These are phyloP conservation scores for Mus spretus DNA, from an alignment of 2,797 vertebrate species.

Conservation along the genomic window DNA sequence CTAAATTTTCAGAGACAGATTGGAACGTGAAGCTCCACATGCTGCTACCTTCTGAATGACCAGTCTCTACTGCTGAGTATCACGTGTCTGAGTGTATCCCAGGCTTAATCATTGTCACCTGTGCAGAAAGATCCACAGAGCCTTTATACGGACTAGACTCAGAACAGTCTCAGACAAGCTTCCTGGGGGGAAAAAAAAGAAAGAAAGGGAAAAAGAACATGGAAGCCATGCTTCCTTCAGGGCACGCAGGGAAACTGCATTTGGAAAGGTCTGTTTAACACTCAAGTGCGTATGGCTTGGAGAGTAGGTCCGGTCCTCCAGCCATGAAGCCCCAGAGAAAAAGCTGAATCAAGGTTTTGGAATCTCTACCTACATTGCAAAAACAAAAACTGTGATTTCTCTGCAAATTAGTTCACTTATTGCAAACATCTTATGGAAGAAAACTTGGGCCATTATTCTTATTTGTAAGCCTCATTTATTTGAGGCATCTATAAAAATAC, in stretches of 20 bases:
- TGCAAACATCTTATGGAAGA: conserved; percentile 21
- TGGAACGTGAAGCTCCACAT: conserved; percentile 45
- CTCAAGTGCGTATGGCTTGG: conserved; percentile 43
- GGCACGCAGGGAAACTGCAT: conserved; percentile 9
- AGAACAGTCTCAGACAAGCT: conserved; percentile 64
- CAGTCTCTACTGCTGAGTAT: conserved; percentile 9
- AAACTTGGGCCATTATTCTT: conserved; percentile 46
- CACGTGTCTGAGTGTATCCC: conserved; percentile 61
- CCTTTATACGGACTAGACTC: conserved; percentile 42
- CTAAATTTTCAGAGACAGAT: conserved; percentile 58
- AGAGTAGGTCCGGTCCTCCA: not conserved
- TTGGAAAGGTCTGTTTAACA: conserved; percentile 53
- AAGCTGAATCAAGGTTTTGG: conserved; percentile 21
- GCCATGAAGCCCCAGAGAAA: not conserved
- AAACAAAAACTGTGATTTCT: conserved; percentile 26
- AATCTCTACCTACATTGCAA: conserved; percentile 44
- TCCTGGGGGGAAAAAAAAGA: not conserved
- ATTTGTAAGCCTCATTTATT: conserved; percentile 38
- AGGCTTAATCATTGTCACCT: conserved; percentile 75
- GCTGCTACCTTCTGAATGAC: conserved; percentile 56
- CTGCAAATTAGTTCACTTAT: not conserved
- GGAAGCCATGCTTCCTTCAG: conserved; percentile 23
- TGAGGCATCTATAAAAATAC: conserved; percentile 6
- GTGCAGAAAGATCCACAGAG: conserved; percentile 60
- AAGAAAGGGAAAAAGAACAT: not conserved